Evolutionary conservation across 2,888 invertebrate genomes (phyloP).

Genomic region (Poecilus cupreus): DNA sequence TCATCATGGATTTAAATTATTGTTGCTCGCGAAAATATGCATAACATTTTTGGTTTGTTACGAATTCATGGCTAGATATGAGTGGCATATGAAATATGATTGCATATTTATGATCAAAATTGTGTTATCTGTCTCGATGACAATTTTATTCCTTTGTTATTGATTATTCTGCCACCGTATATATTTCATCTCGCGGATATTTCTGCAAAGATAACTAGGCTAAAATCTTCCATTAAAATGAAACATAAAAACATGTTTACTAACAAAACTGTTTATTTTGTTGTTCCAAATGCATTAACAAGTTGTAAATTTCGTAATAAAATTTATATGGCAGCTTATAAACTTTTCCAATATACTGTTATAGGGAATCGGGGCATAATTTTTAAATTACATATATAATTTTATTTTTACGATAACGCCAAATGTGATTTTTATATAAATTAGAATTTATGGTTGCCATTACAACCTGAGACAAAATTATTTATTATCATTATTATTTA

Average conservation of each 20-base stretch:
- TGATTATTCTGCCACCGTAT: neutral
- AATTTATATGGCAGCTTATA: slow-evolving; percentile 8
- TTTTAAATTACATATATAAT: neutral
- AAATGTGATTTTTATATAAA: neutral
- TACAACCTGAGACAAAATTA: too few relatives aligned
- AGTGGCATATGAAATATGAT: neutral
- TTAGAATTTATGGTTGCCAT: too few relatives aligned
- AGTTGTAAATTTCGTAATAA: slow-evolving; percentile 1
- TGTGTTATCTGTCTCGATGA: neutral
- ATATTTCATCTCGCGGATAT: neutral
- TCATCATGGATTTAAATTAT: too few relatives aligned
- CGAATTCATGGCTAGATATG: neutral
- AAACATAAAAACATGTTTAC: neutral
- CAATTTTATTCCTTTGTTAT: neutral
- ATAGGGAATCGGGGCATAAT: neutral
- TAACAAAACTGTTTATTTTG: neutral
- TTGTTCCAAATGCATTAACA: neutral
- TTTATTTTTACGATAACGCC: neutral
- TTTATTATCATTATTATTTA: too few relatives aligned
- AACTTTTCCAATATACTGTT: slow-evolving; percentile 7
- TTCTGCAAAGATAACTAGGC: neutral
- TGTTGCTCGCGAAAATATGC: neutral
- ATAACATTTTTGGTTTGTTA: neutral
- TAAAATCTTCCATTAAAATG: neutral
- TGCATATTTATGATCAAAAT: slow-evolving; percentile 2